Conservation (phyloP, 1,140 invertebrate genomes). For the Drosophila melanica region DNA sequence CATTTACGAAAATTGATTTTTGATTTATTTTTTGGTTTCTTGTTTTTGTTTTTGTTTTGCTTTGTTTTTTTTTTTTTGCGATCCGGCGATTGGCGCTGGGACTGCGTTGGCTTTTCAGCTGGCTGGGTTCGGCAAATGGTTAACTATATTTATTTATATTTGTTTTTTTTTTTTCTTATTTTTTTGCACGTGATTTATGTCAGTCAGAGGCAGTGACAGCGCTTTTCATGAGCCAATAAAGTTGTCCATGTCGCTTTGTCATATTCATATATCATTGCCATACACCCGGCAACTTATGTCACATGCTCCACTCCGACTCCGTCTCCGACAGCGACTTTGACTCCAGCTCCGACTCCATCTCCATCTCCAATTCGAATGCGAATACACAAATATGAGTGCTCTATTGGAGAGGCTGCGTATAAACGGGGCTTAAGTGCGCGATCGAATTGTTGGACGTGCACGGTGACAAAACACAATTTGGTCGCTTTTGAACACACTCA, state of each 20-base stretch:
- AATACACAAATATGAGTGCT: constrained; percentile 35
- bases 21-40: constrained; percentile 66
- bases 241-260: constrained; percentile 82
- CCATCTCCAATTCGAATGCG: constrained; percentile 19
- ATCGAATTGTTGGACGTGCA: constrained; percentile 63
- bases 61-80: background rate
- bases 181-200: constrained; percentile 73
- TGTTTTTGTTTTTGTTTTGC: constrained; percentile 17
- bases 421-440: constrained; percentile 68
- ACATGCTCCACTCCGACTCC: constrained; percentile 52
- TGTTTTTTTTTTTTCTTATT: constrained; percentile 8
- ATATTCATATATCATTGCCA: constrained; percentile 81
- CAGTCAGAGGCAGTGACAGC: constrained; percentile 79
- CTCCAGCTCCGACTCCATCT: constrained; percentile 7
- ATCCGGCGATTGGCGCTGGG: constrained; percentile 39
- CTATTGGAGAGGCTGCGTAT: constrained; percentile 53
- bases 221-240: constrained; percentile 83
- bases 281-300: constrained; percentile 77
- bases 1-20: constrained; percentile 70
- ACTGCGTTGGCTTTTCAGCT: constrained; percentile 31
- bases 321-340: background rate
- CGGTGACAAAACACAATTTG: constrained; percentile 78
- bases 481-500: constrained; percentile 29
- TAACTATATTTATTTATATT: too few species aligned
- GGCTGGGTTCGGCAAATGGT: constrained; percentile 30